Base-by-base conservation (phyloP, 2,888 invertebrate species). In the Eurois occulta region DNA sequence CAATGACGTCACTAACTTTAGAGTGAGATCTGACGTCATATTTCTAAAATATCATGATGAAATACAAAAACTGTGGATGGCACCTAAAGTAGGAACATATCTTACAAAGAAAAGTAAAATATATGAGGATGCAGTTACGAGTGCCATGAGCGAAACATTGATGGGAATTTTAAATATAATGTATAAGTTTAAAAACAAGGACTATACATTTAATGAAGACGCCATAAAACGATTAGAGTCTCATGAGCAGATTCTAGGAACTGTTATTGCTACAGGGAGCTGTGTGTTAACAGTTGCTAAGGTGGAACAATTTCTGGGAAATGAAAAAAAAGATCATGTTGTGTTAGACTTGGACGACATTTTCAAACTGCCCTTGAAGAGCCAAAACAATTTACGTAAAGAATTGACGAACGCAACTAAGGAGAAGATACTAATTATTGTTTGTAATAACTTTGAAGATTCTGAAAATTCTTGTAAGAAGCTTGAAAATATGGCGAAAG, bases 11-110 rank as follows among this genome's bases (percentile, higher is more conserved):
- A 71, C 68, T 1, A 74, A 65, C 10, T 80, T 84, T 46, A 73
- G 65, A 48, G 52, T 60, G 13, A 73, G 68, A 16, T 73, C 86
- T 21, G 83, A 80, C 28, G 48, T 72, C 0, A 76, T 87, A 35
- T 87, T 72, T 24, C 60, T 80, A n/a, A 75, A 78, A 60, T 86
- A 82, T 55, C 86, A 86, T 28, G 46, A 85, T 35, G 75, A 76
- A 67, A 83, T 86, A 41, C 85, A 83, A 52, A 83, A 72, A 35
- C 69, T 81, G 64, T 87, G 86, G 86, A 78, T 86, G 83, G 6
- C n/a, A 0, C 69, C 85, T 13, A 77, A 74, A 65, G 21, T n/a
- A 6, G 82, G 55, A n/a, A n/a, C 52, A 10, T 86, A 85, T 43
- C 68, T 87, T 1, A 80, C 80, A 24, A 70, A 79, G 55, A 64